phyloP scores from a whole-genome alignment of 2,888 invertebrate genomes.

The Meloe dianella region DNA sequence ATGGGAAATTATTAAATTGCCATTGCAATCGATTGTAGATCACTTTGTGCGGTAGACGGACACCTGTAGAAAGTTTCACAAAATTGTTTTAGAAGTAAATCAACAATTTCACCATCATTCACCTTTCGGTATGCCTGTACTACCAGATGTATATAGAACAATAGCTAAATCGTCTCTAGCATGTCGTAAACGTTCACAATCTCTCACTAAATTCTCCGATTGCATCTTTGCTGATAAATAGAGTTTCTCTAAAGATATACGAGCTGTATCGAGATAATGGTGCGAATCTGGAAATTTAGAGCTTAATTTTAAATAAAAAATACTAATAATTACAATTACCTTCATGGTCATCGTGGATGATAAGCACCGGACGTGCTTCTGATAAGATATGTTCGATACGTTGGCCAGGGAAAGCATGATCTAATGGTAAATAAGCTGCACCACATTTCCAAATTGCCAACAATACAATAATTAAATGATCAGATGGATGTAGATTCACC shows the following conservation, averaged over 20 bases:
- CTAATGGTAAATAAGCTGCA: constrained; percentile 84
- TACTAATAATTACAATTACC: background rate
- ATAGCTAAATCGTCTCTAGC: constrained; percentile 67
- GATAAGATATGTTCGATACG: constrained; percentile 77
- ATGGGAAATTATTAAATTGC: constrained; percentile 87
- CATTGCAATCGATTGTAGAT: constrained; percentile 84
- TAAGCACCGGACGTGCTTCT: constrained; percentile 74
- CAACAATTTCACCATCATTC: constrained; percentile 21
- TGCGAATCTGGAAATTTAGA: constrained; percentile 43
- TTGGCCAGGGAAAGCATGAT: constrained; percentile 72
- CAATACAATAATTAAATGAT: constrained; percentile 69
- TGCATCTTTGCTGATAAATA: constrained; percentile 59
- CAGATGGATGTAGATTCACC: constrained; percentile 80
- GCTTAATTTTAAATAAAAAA: too few species aligned
- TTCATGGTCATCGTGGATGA: constrained; percentile 71
- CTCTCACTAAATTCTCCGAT: constrained; percentile 42
- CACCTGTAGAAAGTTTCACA: constrained; percentile 63
- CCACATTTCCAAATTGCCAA: constrained; percentile 82
- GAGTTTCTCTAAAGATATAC: constrained; percentile 62
- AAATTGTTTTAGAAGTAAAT: background rate
- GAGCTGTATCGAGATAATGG: constrained; percentile 46
- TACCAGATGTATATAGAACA: constrained; percentile 86
- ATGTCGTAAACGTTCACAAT: constrained; percentile 47
- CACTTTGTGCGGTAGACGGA: constrained; percentile 77
- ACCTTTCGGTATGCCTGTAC: constrained; percentile 90